phyloP scores from a whole-genome alignment of 2,113 vertebrate genomes.

The Glaucomys volans region DNA sequence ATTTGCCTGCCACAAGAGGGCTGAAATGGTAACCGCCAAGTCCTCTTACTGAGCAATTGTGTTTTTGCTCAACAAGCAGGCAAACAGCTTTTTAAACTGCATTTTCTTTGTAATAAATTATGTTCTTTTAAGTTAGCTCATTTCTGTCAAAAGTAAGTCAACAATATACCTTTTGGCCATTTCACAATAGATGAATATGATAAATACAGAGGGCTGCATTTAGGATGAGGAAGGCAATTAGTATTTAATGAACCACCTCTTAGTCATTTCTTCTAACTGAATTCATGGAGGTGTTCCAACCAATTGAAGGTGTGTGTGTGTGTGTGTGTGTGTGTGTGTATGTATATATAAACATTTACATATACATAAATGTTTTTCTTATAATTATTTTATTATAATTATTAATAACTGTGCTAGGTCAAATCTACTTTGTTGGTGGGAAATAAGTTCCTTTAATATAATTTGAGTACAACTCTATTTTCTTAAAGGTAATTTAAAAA shows the following conservation, averaged over 20 bases:
- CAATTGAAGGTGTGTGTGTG: not conserved
- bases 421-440: not conserved
- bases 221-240: not conserved
- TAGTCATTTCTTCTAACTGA: not conserved
- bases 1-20: slow-evolving; percentile 71
- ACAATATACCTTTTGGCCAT: not conserved
- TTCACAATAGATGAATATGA: slow-evolving; percentile 63
- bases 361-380: no score
- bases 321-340: no score
- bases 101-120: slow-evolving; percentile 77
- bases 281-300: not conserved
- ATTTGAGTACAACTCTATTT: not conserved
- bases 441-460: not conserved
- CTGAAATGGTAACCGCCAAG: slow-evolving; percentile 51
- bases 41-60: slow-evolving; percentile 71
- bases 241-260: not conserved
- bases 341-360: no score
- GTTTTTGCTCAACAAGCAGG: slow-evolving; percentile 69
- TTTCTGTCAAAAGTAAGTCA: slow-evolving; percentile 76
- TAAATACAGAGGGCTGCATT: not conserved
- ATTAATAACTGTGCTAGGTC: not conserved
- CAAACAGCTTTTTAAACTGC: slow-evolving; percentile 71
- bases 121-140: slow-evolving; percentile 68
- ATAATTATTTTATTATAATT: not conserved
- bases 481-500: not conserved